Conservation (phyloP, 1,140 invertebrate species). For the Drosophila guanche region DNA sequence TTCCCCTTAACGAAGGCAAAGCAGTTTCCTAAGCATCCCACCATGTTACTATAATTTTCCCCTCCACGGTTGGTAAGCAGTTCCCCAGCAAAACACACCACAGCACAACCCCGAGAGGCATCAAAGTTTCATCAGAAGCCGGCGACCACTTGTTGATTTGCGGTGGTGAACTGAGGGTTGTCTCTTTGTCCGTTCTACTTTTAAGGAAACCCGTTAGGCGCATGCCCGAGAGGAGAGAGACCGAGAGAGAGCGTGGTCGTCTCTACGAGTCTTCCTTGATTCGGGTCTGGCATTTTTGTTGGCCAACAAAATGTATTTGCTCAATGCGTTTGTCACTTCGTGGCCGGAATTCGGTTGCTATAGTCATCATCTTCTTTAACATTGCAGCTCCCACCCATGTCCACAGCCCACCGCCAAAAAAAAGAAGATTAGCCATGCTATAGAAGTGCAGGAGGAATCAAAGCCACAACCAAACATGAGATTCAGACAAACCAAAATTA, state of each 20-base stretch:
- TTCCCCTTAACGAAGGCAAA: conserved; percentile 11
- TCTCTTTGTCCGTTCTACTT: conserved; percentile 24
- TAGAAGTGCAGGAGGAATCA: conserved; percentile 22
- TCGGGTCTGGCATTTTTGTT: conserved; percentile 42
- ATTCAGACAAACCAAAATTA: conserved; percentile 39
- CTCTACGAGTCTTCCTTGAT: not conserved
- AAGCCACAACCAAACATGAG: conserved; percentile 26
- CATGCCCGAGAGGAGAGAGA: conserved; percentile 23
- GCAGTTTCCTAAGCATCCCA: conserved; percentile 23
- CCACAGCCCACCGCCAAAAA: not conserved
- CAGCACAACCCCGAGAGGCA: not conserved
- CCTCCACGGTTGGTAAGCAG: conserved; percentile 12
- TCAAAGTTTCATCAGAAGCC: not conserved
- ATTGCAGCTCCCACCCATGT: conserved; percentile 13
- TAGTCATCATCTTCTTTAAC: conserved; percentile 35
- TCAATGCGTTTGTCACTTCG: conserved; percentile 56
- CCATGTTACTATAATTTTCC: conserved; percentile 1
- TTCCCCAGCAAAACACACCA: not conserved
- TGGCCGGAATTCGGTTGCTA: conserved; percentile 48
- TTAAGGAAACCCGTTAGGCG: not conserved
- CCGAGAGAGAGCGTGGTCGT: conserved; percentile 1
- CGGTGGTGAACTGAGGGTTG: conserved; percentile 22
- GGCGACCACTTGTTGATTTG: conserved; percentile 69
- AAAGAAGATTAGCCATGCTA: conserved; percentile 4
- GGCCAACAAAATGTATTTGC: conserved; percentile 58